Percentiles rank a stretch among this genome's conserved stretches.
phyloP scores from a whole-genome alignment of 2,888 invertebrate genomes.

The Tortrix viridana region DNA sequence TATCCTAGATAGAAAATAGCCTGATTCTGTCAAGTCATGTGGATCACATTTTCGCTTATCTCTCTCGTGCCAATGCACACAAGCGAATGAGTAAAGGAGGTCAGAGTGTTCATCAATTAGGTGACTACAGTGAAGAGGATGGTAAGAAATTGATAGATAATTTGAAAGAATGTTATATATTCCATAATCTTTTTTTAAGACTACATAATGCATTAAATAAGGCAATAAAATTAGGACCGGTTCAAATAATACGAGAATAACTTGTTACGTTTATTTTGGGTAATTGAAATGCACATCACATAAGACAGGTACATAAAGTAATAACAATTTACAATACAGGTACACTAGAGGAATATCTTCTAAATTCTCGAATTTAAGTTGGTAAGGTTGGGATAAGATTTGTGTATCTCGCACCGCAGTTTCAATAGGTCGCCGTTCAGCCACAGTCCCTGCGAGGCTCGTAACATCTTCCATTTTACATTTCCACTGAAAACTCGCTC shows the following conservation, averaged over 20 bases:
- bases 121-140: not conserved
- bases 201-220: no score
- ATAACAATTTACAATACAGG: not conserved
- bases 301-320: not conserved
- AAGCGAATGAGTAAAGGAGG: conserved; percentile 15
- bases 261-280: no score
- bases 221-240: no score
- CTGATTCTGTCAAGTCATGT: conserved; percentile 6
- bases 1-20: not conserved
- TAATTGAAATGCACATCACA: no score
- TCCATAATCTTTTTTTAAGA: no score
- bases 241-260: no score
- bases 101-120: conserved; percentile 17
- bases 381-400: conserved; percentile 5
- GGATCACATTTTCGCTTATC: conserved; percentile 18
- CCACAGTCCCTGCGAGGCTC: conserved; percentile 22
- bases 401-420: conserved; percentile 16
- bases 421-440: conserved; percentile 26
- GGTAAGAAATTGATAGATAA: not conserved
- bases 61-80: conserved; percentile 22
- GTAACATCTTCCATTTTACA: conserved; percentile 34
- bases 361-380: conserved; percentile 24
- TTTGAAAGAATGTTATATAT: not conserved
- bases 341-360: not conserved
- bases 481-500: conserved; percentile 16